phyloP scores from a whole-genome alignment of 1,140 invertebrate genomes.

The Antheraea mylitta region DNA sequence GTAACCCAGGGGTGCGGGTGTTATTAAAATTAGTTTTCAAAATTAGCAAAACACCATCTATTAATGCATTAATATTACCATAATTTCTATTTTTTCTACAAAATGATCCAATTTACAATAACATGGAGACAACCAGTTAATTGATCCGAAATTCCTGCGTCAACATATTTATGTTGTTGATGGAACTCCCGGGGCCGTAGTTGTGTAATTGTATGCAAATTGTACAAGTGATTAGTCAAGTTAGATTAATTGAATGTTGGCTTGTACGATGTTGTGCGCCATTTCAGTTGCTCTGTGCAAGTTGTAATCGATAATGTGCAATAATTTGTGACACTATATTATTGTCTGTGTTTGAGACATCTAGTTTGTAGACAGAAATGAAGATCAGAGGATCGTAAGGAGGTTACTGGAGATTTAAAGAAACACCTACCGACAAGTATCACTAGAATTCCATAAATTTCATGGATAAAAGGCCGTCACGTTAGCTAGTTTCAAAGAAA shows the following conservation, averaged over 20 bases:
- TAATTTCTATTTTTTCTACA: background rate
- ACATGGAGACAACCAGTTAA: background rate
- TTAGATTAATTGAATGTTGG: slow-evolving; percentile 4
- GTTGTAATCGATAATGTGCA: background rate
- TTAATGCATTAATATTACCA: too few relatives aligned
- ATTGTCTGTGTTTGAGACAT: background rate
- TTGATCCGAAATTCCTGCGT: background rate
- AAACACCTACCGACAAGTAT: too few relatives aligned
- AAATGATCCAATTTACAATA: background rate
- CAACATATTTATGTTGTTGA: background rate
- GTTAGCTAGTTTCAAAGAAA: too few relatives aligned
- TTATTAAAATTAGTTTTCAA: too few relatives aligned
- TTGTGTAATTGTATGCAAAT: background rate
- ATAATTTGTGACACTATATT: background rate
- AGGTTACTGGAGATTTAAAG: too few relatives aligned
- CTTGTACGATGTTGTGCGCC: slow-evolving; percentile 1
- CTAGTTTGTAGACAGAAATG: too few relatives aligned
- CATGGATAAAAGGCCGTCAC: too few relatives aligned
- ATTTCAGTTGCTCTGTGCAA: background rate
- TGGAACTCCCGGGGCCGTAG: background rate
- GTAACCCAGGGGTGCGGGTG: too few relatives aligned
- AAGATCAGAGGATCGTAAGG: too few relatives aligned
- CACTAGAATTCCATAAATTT: too few relatives aligned
- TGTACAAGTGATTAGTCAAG: slow-evolving; percentile 1
- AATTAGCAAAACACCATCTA: too few relatives aligned